Percentiles rank a stretch among this genome's conserved stretches.
phyloP scores from a whole-genome alignment of 2,888 invertebrate species.

The Torymus auratus region DNA sequence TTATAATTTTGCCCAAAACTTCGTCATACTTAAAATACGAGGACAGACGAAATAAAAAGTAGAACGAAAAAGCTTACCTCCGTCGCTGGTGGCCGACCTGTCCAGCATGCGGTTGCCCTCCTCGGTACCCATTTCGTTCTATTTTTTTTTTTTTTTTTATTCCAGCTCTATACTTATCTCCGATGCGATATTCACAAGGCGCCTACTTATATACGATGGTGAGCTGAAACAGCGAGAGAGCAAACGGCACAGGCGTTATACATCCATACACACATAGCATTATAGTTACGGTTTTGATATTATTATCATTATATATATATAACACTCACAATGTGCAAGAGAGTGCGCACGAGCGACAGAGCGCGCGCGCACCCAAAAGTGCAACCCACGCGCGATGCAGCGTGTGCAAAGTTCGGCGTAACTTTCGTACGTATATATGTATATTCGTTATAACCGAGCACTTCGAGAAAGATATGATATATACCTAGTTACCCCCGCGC shows the following conservation, averaged over 20 bases:
- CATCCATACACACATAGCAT: background rate
- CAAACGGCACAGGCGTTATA: constrained; percentile 17
- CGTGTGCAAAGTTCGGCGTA: no score
- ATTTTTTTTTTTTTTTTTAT: constrained; percentile 7
- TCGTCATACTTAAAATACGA: background rate
- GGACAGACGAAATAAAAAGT: background rate
- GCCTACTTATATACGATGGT: background rate
- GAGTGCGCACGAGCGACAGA: no score
- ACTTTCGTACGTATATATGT: constrained; percentile 47
- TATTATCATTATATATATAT: no score
- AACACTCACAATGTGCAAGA: no score
- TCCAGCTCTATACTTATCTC: background rate
- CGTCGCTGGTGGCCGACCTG: constrained; percentile 25
- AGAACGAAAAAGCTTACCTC: constrained; percentile 33
- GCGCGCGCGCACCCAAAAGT: background rate
- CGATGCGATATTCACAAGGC: background rate
- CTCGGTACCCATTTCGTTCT: constrained; percentile 20
- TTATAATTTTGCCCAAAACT: no score
- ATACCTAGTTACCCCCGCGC: no score
- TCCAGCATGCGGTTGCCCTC: constrained; percentile 35
- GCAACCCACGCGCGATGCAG: constrained; percentile 3
- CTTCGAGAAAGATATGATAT: no score
- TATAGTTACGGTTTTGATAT: no score
- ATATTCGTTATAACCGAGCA: constrained; percentile 1
- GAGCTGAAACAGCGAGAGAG: constrained; percentile 38